Conservation (phyloP, 35 echinoderm and acorn worm genomes). For the Eucidaris tribuloides region DNA sequence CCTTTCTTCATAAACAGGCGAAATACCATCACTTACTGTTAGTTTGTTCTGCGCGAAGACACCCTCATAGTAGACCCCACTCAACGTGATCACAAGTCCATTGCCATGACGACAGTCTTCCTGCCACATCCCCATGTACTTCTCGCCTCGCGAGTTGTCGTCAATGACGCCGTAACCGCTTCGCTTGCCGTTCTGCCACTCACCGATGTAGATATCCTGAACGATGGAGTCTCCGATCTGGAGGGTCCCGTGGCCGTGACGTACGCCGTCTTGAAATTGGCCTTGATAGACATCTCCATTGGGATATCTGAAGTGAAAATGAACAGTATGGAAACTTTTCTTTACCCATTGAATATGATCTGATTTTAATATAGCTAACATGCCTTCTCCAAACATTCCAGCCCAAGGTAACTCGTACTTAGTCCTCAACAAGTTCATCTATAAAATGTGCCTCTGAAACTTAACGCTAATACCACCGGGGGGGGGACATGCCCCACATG, state of each 20-base stretch:
- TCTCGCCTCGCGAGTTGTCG: conserved; percentile 77
- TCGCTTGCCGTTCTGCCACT: conserved; percentile 83
- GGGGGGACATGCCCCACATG: no score
- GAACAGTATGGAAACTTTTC: no score
- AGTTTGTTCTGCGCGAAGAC: conserved; percentile 84
- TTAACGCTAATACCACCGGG: no score
- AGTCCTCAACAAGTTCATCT: no score
- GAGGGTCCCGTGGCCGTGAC: conserved; percentile 81
- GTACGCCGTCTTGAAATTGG: conserved; percentile 61
- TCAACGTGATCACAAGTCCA: conserved; percentile 86
- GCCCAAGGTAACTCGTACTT: no score
- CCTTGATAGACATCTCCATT: conserved; percentile 92
- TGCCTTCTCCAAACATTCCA: no score
- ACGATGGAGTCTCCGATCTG: conserved; percentile 55
- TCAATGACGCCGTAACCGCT: conserved; percentile 91
- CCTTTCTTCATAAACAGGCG: no score
- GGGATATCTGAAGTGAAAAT: conserved; percentile 80
- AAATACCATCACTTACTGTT: conserved; percentile 38
- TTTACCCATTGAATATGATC: no score
- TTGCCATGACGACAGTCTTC: conserved; percentile 85
- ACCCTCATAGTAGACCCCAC: conserved; percentile 89
- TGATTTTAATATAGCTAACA: no score
- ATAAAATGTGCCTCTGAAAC: no score
- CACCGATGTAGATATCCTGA: conserved; percentile 81
- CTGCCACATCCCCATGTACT: conserved; percentile 97